phyloP scores from a whole-genome alignment of 2,797 vertebrate species.

The Furcifer pardalis region DNA sequence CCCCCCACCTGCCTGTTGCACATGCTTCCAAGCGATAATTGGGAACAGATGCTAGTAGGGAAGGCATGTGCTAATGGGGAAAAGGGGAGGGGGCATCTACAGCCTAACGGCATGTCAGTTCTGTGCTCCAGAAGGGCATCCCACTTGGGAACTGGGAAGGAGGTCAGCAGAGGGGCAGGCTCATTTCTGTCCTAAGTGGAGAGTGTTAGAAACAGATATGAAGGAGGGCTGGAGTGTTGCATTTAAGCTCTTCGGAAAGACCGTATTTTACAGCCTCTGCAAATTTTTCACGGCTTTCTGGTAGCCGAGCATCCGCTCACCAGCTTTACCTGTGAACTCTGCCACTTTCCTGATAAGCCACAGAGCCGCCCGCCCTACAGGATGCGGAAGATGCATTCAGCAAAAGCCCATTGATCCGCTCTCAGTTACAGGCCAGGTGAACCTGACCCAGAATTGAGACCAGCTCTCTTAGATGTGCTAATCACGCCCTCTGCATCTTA shows the following conservation, averaged over 20 bases:
- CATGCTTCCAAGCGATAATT: constrained; percentile 36
- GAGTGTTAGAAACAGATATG: background rate
- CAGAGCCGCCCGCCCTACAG: background rate
- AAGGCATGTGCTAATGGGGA: constrained; percentile 10
- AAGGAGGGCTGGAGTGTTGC: background rate
- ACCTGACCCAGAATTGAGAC: background rate
- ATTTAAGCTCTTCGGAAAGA: too few species aligned
- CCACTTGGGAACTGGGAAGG: background rate
- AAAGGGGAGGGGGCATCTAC: background rate
- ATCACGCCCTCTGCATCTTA: background rate
- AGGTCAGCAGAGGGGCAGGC: constrained; percentile 23
- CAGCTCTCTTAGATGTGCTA: background rate
- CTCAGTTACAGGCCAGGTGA: background rate
- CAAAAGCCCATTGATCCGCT: background rate
- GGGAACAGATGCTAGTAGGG: constrained; percentile 32
- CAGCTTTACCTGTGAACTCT: background rate
- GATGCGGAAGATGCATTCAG: background rate
- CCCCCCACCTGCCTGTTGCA: constrained; percentile 15
- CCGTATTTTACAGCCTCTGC: background rate
- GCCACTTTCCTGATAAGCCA: background rate
- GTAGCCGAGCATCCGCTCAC: background rate
- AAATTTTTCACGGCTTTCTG: background rate
- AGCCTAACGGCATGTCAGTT: constrained; percentile 10
- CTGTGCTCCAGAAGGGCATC: background rate
- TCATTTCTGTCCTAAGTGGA: background rate